phyloP scores from a whole-genome alignment of 1,140 invertebrate species.

The Andrena cerasifolii region DNA sequence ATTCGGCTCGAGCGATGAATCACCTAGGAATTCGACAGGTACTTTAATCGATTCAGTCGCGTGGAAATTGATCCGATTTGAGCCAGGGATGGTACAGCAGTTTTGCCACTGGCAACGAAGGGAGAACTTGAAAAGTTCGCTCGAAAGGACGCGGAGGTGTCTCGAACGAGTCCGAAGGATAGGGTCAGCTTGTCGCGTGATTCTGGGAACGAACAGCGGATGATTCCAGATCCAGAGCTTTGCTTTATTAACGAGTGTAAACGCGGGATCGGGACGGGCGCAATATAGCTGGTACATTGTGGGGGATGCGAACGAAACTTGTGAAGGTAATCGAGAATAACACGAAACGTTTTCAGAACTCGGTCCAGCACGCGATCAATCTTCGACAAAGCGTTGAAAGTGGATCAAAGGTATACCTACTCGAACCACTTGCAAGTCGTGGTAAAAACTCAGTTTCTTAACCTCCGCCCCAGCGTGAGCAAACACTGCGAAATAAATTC shows the following conservation, averaged over 20 bases:
- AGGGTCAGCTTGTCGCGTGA: conserved; percentile 1
- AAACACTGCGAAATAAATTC: too few relatives aligned
- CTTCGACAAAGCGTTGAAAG: too few relatives aligned
- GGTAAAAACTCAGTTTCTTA: too few relatives aligned
- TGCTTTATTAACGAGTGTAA: conserved; percentile 4
- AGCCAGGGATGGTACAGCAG: too few relatives aligned
- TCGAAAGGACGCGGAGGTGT: background rate
- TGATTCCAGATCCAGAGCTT: background rate
- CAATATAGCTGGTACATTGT: background rate
- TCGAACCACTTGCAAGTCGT: too few relatives aligned
- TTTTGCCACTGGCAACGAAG: background rate
- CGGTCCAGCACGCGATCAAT: too few relatives aligned
- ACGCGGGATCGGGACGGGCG: background rate
- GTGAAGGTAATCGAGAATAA: background rate
- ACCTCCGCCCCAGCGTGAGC: too few relatives aligned
- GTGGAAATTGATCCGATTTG: too few relatives aligned
- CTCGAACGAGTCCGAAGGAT: conserved; percentile 4
- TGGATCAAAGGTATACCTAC: too few relatives aligned
- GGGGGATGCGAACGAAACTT: background rate
- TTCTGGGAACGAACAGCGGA: background rate
- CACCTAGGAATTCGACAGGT: too few relatives aligned
- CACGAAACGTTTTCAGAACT: background rate
- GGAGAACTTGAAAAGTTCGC: background rate
- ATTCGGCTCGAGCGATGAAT: too few relatives aligned
- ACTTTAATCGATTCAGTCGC: too few relatives aligned